A percentile compares a stretch with the other conserved stretches of the same genome.
Evolutionary conservation across 2,113 vertebrate genomes (phyloP).

Genomic region (Urocitellus parryii): DNA sequence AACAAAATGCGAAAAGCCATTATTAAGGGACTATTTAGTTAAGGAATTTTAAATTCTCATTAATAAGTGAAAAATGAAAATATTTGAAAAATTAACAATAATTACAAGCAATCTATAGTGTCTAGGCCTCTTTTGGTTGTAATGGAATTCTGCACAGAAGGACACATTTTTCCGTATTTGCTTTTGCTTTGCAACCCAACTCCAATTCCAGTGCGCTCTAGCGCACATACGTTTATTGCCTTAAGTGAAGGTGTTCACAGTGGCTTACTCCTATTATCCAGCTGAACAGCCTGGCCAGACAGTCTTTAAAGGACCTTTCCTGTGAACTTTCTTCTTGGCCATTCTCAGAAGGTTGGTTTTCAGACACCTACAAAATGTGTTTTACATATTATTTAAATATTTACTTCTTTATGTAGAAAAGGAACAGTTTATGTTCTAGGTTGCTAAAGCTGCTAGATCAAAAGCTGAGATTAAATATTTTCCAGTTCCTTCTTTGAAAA

Average conservation of each 20-base stretch:
- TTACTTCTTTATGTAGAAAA: background rate
- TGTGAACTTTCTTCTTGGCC: conserved; percentile 87
- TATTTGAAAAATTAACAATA: background rate
- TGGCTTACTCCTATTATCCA: conserved; percentile 88
- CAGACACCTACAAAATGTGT: conserved; percentile 84
- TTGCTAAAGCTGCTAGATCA: background rate
- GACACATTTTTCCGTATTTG: conserved; percentile 39
- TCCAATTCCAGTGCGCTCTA: conserved; percentile 77
- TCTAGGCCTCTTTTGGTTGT: background rate
- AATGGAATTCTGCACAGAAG: conserved; percentile 81
- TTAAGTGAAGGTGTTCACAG: conserved; percentile 88
- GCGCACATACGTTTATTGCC: conserved; percentile 89
- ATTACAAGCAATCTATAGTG: too few species aligned
- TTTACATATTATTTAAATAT: conserved; percentile 45
- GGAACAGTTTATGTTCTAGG: background rate
- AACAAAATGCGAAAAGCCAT: background rate
- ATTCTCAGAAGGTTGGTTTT: conserved; percentile 80
- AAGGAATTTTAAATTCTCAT: background rate
- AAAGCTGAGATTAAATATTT: background rate
- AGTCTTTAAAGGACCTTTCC: conserved; percentile 86
- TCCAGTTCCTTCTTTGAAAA: background rate
- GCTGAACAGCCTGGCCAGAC: conserved; percentile 87
- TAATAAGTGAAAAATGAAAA: background rate
- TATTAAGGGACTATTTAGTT: background rate
- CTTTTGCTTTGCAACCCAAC: background rate